These are phyloP conservation scores for Hylaeus anthracinus DNA, from an alignment of 1,140 invertebrate genomes.

Conservation along the genomic window DNA sequence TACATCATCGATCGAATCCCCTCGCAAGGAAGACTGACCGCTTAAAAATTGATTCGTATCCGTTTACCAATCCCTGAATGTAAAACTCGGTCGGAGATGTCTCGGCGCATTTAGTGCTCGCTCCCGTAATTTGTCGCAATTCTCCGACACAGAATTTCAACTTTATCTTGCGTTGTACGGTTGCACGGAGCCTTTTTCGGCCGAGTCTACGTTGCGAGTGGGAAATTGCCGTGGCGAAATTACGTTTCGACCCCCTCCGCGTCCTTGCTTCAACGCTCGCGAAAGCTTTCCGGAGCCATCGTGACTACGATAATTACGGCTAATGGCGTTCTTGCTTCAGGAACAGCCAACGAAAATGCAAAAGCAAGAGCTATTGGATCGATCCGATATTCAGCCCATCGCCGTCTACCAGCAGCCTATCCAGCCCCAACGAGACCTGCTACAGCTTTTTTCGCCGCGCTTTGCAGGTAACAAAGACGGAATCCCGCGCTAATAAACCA, in stretches of 20 bases:
- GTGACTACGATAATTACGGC: slow-evolving; percentile 1
- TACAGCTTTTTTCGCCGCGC: slow-evolving; percentile 95
- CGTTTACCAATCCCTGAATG: too few species aligned
- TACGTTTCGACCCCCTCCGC: neutral
- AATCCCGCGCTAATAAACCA: too few species aligned
- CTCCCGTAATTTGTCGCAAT: too few species aligned
- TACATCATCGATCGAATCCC: too few species aligned
- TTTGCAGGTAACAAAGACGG: slow-evolving; percentile 84
- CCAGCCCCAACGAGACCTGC: slow-evolving; percentile 95
- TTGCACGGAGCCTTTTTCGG: too few species aligned
- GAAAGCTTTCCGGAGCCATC: neutral
- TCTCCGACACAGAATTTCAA: too few species aligned
- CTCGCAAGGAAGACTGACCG: too few species aligned
- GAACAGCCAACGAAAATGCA: slow-evolving; percentile 41
- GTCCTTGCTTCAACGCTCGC: neutral
- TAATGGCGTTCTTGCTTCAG: slow-evolving; percentile 30
- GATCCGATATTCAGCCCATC: slow-evolving; percentile 84
- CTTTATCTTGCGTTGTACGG: too few species aligned
- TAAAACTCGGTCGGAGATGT: too few species aligned
- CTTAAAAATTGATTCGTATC: too few species aligned
- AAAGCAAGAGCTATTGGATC: slow-evolving; percentile 82
- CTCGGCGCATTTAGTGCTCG: too few species aligned
- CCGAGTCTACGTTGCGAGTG: too few species aligned
- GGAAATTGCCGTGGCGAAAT: slow-evolving; percentile 4
- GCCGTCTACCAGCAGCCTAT: slow-evolving; percentile 91